Evolutionary conservation across 2,888 invertebrate genomes (phyloP).

Genomic region (Drosophila antonietae): DNA sequence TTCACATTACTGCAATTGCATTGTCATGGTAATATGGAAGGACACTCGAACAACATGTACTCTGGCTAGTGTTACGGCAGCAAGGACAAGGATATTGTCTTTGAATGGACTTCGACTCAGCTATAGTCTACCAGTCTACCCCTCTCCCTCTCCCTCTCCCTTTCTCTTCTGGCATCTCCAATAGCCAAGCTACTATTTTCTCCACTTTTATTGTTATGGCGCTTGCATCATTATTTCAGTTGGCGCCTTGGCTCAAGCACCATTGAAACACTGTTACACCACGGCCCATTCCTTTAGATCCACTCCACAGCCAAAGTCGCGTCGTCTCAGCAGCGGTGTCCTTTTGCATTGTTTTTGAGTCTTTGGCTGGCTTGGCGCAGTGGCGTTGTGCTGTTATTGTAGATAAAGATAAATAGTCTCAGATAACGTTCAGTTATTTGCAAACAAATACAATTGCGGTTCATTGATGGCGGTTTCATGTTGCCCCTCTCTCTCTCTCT

Average conservation of each 20-base stretch:
- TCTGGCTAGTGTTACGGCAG: constrained; percentile 24
- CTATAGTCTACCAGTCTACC: neutral
- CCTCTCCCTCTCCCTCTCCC: neutral
- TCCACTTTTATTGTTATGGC: constrained; percentile 73
- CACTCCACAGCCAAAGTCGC: neutral
- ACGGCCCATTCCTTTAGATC: neutral
- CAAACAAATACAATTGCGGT: constrained; percentile 81
- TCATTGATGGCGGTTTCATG: constrained; percentile 77
- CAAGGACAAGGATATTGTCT: constrained; percentile 52
- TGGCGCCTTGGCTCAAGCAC: constrained; percentile 65
- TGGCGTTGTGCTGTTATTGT: constrained; percentile 55
- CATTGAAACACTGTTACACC: constrained; percentile 15
- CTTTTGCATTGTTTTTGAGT: constrained; percentile 61
- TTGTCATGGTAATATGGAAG: constrained; percentile 33
- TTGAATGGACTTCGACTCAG: constrained; percentile 46
- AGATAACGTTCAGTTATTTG: constrained; percentile 79
- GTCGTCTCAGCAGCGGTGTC: constrained; percentile 46
- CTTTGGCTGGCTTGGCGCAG: constrained; percentile 25
- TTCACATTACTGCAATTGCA: constrained; percentile 23
- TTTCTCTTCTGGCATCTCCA: neutral
- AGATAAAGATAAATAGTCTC: constrained; percentile 79
- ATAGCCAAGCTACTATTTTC: constrained; percentile 29
- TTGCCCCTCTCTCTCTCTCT: constrained; percentile 21
- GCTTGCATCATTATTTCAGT: constrained; percentile 77
- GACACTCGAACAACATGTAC: constrained; percentile 25